Evolutionary conservation across 2,113 vertebrate species (phyloP).

Genomic region (Colossoma macropomum): DNA sequence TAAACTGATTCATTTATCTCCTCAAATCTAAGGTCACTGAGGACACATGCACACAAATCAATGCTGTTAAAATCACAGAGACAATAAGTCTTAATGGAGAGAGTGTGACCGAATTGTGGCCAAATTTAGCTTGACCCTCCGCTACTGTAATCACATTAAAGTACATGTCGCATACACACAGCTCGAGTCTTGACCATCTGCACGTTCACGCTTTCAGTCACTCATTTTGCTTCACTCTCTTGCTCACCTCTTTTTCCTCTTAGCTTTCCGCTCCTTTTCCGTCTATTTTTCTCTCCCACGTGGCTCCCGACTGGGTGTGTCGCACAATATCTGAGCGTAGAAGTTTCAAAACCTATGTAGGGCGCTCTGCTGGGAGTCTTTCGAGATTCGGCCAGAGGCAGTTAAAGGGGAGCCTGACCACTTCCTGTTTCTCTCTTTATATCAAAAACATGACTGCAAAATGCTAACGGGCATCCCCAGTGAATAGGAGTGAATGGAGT

Average conservation of each 20-base stretch:
- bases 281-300: no score
- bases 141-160: constrained; percentile 20
- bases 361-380: neutral
- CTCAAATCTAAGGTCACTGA: constrained; percentile 61
- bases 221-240: neutral
- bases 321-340: no score
- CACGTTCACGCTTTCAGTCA: neutral
- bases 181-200: neutral
- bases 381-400: no score
- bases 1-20: constrained; percentile 65
- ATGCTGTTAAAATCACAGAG: neutral
- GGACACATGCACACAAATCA: neutral
- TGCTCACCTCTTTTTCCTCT: neutral
- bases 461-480: no score
- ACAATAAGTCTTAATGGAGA: constrained; percentile 30
- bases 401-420: no score
- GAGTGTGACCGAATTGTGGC: constrained; percentile 33
- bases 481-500: no score
- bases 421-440: no score
- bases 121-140: constrained; percentile 29
- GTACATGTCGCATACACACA: constrained; percentile 2
- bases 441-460: no score
- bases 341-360: neutral
- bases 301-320: no score
- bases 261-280: neutral